Evolutionary conservation across 2,888 invertebrate genomes (phyloP).

Genomic region (Physocephala rufipes): DNA sequence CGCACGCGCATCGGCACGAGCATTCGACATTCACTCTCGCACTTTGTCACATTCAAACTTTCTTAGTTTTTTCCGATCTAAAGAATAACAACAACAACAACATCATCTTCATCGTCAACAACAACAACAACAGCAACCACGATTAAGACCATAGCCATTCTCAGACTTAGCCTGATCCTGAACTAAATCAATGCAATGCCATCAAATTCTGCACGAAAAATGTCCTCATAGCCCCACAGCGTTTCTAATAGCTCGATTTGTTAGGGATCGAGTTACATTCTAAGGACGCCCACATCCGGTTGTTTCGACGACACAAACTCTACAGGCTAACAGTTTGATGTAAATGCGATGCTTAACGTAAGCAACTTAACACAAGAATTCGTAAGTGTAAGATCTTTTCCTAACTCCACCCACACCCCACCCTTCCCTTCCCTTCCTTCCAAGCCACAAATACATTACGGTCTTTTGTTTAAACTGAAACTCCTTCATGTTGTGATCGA

Average conservation of each 20-base stretch:
- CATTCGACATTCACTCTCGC: slow-evolving; percentile 31
- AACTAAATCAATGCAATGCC: slow-evolving; percentile 10
- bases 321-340: neutral
- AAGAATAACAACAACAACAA: too few species aligned
- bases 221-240: slow-evolving; percentile 59
- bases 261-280: slow-evolving; percentile 63
- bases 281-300: slow-evolving; percentile 63
- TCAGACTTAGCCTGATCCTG: neutral
- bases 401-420: too few species aligned
- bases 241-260: slow-evolving; percentile 64
- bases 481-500: too few species aligned
- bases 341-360: neutral
- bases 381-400: too few species aligned
- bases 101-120: too few species aligned
- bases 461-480: too few species aligned
- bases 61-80: slow-evolving; percentile 13
- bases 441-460: too few species aligned
- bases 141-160: too few species aligned
- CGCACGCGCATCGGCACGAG: slow-evolving; percentile 38
- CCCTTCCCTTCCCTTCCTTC: too few species aligned
- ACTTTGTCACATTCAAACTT: slow-evolving; percentile 34
- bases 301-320: slow-evolving; percentile 25
- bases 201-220: slow-evolving; percentile 54
- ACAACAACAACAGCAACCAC: too few species aligned
- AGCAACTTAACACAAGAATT: neutral